Evolutionary conservation across 1,140 invertebrate genomes (phyloP).

Genomic region (Ylistrum balloti): DNA sequence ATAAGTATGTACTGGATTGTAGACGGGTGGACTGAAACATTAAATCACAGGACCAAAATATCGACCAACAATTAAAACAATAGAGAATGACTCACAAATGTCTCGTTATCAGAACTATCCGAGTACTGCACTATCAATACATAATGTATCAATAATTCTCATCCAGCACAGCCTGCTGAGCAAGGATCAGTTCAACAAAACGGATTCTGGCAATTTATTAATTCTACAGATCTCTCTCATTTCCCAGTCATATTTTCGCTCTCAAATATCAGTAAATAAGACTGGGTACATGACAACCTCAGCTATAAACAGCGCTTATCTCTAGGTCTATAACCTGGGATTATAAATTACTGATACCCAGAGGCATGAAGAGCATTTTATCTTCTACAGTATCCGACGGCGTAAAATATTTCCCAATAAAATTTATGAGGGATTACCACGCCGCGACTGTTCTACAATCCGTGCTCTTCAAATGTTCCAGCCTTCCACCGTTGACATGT

Average conservation of each 20-base stretch:
- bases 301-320: conserved; percentile 52
- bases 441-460: not conserved
- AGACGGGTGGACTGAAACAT: not conserved
- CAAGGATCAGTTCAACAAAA: conserved; percentile 14
- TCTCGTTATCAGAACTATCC: not conserved
- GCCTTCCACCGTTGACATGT: conserved; percentile 22
- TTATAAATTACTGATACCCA: conserved; percentile 52
- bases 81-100: not conserved
- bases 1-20: not conserved
- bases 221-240: not conserved
- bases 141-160: not conserved
- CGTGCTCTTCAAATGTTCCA: conserved; percentile 5
- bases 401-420: conserved; percentile 58
- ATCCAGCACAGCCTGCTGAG: not conserved
- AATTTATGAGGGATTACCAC: conserved; percentile 43
- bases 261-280: conserved; percentile 42
- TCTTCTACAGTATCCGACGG: conserved; percentile 43
- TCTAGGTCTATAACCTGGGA: not conserved
- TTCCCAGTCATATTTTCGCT: conserved; percentile 20
- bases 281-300: not conserved
- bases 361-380: conserved; percentile 46
- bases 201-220: conserved; percentile 11
- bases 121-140: not conserved
- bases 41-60: not conserved
- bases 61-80: not conserved